Conservation (phyloP, 2,113 vertebrate genomes). For the Circaetus gallicus region DNA sequence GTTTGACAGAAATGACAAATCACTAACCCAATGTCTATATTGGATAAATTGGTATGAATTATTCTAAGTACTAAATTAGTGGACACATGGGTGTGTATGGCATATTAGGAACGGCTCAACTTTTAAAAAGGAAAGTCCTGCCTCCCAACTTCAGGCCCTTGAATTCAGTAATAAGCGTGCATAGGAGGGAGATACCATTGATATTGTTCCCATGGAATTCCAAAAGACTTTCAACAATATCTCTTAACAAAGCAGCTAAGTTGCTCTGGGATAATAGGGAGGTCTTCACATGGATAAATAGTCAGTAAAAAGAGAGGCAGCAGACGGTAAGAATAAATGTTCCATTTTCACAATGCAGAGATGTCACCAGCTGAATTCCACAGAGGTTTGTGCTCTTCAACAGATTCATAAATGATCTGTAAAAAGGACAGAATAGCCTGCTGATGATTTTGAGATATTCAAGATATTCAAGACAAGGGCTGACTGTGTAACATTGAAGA, state of each 20-base stretch:
- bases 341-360: conserved; percentile 26
- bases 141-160: neutral
- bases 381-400: conserved; percentile 1
- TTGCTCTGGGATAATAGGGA: neutral
- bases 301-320: neutral
- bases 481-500: conserved; percentile 3
- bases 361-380: conserved; percentile 7
- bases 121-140: neutral
- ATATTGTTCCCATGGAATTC: neutral
- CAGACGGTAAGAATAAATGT: conserved; percentile 13
- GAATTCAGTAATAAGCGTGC: neutral
- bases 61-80: neutral
- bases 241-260: conserved; percentile 6
- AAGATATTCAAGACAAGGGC: neutral
- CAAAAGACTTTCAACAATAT: neutral
- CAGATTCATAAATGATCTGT: neutral
- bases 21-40: neutral
- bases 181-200: neutral
- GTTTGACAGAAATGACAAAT: neutral
- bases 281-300: neutral
- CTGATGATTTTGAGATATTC: neutral
- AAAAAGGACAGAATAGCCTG: neutral
- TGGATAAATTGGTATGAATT: neutral
- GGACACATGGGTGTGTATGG: too few species aligned
- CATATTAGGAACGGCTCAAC: neutral